These are phyloP conservation scores for Babyrousa celebensis DNA, from an alignment of 2,797 vertebrate species.

Conservation along the genomic window DNA sequence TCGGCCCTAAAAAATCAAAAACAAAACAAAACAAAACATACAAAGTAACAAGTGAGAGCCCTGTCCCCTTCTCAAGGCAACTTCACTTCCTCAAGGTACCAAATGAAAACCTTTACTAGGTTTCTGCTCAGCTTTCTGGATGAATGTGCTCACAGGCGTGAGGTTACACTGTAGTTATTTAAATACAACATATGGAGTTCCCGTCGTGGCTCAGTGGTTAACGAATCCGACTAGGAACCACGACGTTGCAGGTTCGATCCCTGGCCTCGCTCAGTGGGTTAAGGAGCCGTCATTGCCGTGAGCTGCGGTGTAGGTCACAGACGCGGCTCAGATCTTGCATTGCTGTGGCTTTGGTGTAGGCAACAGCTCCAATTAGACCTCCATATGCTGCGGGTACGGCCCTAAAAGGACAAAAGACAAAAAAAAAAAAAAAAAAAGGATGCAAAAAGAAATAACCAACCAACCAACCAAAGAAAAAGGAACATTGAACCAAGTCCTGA, in stretches of 20 bases:
- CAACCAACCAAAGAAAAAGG: neutral
- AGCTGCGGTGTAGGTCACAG: too few species aligned
- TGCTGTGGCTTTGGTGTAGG: too few species aligned
- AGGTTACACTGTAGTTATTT: neutral
- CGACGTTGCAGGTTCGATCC: too few species aligned
- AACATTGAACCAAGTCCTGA: neutral
- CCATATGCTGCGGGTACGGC: too few species aligned
- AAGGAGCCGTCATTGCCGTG: too few species aligned
- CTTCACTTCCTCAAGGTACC: neutral
- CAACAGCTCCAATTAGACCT: too few species aligned
- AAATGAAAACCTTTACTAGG: neutral
- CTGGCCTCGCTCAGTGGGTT: too few species aligned
- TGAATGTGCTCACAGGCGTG: neutral
- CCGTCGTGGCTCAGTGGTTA: too few species aligned
- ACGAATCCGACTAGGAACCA: too few species aligned
- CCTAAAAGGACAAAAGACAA: neutral
- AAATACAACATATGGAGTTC: neutral
- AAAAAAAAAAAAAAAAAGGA: neutral
- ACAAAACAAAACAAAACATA: neutral
- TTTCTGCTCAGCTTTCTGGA: neutral
- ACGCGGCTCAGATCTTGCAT: too few species aligned
- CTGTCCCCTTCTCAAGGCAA: neutral
- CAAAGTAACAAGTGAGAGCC: neutral
- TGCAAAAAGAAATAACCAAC: neutral
- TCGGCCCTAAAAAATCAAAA: too few species aligned